Percentiles rank a stretch among this genome's conserved stretches.
Conservation (phyloP, 2,797 vertebrate species). For the Chlorospingus flavigularis region DNA sequence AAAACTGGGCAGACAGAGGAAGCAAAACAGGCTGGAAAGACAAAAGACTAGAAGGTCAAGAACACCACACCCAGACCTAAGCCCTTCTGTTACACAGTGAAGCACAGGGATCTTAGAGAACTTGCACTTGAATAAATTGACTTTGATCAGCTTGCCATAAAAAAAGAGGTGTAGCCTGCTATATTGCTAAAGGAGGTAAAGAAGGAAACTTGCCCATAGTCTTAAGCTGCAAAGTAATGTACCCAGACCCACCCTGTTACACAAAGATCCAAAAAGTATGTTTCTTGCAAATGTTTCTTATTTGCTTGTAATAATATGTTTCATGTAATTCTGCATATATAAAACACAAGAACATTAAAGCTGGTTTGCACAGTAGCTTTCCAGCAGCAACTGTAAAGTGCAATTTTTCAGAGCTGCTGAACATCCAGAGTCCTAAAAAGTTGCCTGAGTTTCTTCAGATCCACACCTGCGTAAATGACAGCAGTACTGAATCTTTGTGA, state of each 20-base stretch:
- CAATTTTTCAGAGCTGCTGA: not conserved
- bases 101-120: conserved; percentile 24
- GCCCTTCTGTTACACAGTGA: not conserved
- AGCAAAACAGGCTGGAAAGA: conserved; percentile 68
- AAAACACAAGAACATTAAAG: not conserved
- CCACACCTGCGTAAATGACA: not conserved
- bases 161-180: conserved; percentile 10
- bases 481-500: not conserved
- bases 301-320: not conserved
- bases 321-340: not conserved
- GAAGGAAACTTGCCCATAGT: not conserved
- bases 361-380: not conserved
- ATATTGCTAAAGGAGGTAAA: not conserved
- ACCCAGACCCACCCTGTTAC: not conserved
- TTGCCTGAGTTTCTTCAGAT: not conserved
- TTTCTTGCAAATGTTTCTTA: not conserved
- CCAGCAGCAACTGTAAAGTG: not conserved
- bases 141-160: conserved; percentile 53
- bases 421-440: not conserved
- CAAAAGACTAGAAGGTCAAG: conserved; percentile 70
- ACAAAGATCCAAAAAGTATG: not conserved
- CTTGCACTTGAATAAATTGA: conserved; percentile 38
- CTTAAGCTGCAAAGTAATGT: not conserved
- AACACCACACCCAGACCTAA: conserved; percentile 65
- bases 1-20: conserved; percentile 60